Evolutionary conservation across 1,140 invertebrate species (phyloP), one percentile per base, ranked within the genome.

Genomic region (Drosophila lini): DNA sequence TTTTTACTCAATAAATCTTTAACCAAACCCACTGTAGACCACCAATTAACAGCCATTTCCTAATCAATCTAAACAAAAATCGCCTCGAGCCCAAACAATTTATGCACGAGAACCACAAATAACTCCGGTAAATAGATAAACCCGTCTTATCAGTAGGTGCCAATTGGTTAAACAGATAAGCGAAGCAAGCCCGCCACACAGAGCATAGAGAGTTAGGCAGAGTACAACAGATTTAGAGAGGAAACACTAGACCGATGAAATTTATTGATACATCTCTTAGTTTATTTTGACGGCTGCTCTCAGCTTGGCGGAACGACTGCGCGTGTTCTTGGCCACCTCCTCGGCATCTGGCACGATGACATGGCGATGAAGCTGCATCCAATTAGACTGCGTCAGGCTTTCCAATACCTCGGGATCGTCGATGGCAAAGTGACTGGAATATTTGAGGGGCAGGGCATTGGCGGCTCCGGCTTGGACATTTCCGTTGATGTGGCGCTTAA

Each of bases 401-500:
- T 95, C 90, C n/a, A 97, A 90, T 11, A 95, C 94, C 15, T 94
- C 91, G 58, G 94, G 80, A 50, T 95, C 92, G 60, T 94, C 94
- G 32, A 93, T 90, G 73, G 94, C 92, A 57, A 91, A 91, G 69
- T 94, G 93, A 88, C 94, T 94, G 19, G 93, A 92, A 80, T 95
- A 97, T 81, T 95, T 96, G 15, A 96, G 88, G 0, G 96, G 94
- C 8, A 96, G 80, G 6, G 93, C 93, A 92, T 96, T 96, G 11
- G 94, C 94, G 19, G 94, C 82, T 74, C 95, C 94, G 73, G 96
- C 95, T 22, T 95, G 93, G 45, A 97, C 93, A 86, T 97, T 95
- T 2, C 96, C 97, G 52, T 94, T 93, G 32, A 99, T 94, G 93
- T 99, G 97, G 36, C 97, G 93, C 93, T 99, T 99, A 0, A 99